Base-by-base conservation (phyloP, 2,888 invertebrate genomes). In the Geophilus truncorum region DNA sequence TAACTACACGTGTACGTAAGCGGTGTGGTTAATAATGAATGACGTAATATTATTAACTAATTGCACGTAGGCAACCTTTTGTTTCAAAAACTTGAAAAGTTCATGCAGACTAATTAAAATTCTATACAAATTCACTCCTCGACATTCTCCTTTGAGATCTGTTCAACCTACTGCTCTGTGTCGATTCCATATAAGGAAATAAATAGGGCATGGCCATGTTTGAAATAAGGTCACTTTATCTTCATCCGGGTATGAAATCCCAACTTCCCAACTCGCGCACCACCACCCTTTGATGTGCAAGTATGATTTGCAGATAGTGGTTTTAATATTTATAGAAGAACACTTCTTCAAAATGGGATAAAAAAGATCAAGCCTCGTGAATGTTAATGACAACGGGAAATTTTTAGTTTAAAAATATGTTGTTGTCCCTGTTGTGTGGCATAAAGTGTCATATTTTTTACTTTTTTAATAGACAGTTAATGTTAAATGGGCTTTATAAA, bases 121-220 rank as follows among this genome's bases (percentile, higher is more conserved):
- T 45, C n/a, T 1, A 45, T 18, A 18, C n/a, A 18, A n/a, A 45
- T 45, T 51, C 18, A 0, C 51, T 18, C 18, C 18, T 51, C 18
- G 18, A 51, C 18, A 18, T 18, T n/a, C 18, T 5, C 51, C 18
- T 51, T 70, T 4, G 25, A 10, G 12, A 28, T 70, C 28, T 21
- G n/a, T 70, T 70, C 23, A 12, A 15, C 2, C 70, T 70, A 15
- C 70, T 10, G 28, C 28, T 70, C 28, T 70, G 57, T 62, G 10
- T 7, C 23, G 21, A 10, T 62, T 62, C 10, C 12, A 40, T 4
- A 12, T 18, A 10, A 62, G 57, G n/a, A 70, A 70, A 70, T 25
- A 70, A 70, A 70, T 70, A 70, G 70, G 28, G 70, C 70, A 70
- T 70, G 70, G 70, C 70, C 70, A 70, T 4, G n/a, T 25, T 10